phyloP scores from a whole-genome alignment of 2,888 invertebrate genomes.

The Troides oblongomaculatus region DNA sequence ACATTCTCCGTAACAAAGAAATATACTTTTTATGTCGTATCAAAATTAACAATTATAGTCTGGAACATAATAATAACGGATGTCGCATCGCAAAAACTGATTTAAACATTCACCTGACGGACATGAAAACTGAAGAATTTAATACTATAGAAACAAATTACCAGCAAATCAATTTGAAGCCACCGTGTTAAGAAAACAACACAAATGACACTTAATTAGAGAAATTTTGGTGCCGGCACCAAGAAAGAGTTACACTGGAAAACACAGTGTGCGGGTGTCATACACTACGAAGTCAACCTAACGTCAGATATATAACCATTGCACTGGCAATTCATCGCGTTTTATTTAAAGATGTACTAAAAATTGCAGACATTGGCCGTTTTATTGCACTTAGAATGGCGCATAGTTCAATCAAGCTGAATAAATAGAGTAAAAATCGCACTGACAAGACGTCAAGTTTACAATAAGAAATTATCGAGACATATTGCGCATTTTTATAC shows the following conservation, averaged over 20 bases:
- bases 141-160: constrained; percentile 23
- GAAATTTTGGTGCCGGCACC: constrained; percentile 64
- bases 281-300: constrained; percentile 37
- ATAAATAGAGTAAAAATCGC: constrained; percentile 74
- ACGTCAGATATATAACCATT: constrained; percentile 49
- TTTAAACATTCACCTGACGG: constrained; percentile 41
- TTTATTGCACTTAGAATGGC: constrained; percentile 75
- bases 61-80: constrained; percentile 49
- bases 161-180: constrained; percentile 41
- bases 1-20: too few relatives aligned
- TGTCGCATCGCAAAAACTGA: constrained; percentile 54
- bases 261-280: constrained; percentile 44
- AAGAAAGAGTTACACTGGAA: constrained; percentile 49
- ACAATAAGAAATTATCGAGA: constrained; percentile 49
- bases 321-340: constrained; percentile 48
- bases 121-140: constrained; percentile 31
- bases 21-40: constrained; percentile 6
- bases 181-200: constrained; percentile 51
- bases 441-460: constrained; percentile 72
- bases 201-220: constrained; percentile 51
- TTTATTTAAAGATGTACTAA: constrained; percentile 60
- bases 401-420: constrained; percentile 74
- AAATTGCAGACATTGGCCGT: constrained; percentile 61
- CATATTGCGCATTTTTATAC: constrained; percentile 50
- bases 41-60: constrained; percentile 51